Conservation (phyloP, 2,888 invertebrate species). For the Cerastoderma edule region DNA sequence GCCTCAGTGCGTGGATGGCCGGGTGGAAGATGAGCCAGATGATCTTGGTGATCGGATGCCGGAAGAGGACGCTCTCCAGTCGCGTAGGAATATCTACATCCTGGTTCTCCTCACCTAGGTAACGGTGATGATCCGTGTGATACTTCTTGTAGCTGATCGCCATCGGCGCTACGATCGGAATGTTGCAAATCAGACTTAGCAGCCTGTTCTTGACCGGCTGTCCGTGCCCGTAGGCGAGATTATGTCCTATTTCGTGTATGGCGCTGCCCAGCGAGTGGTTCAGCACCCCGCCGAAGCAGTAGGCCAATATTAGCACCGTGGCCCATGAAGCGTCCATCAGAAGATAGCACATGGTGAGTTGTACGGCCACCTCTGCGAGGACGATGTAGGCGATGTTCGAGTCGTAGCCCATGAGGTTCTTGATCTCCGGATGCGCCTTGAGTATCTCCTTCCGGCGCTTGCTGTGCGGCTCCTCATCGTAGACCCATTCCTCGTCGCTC, state of each 20-base stretch:
- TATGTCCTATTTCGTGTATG: constrained; percentile 83
- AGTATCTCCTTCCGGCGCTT: constrained; percentile 95
- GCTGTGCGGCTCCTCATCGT: constrained; percentile 98
- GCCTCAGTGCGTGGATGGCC: constrained; percentile 80
- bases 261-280: constrained; percentile 83
- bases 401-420: constrained; percentile 83
- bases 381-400: constrained; percentile 78
- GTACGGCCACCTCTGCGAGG: constrained; percentile 71
- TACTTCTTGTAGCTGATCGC: constrained; percentile 83
- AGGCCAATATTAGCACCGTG: constrained; percentile 74
- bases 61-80: constrained; percentile 81
- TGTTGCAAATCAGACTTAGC: constrained; percentile 81
- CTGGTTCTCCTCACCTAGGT: constrained; percentile 81
- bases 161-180: constrained; percentile 82
- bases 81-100: constrained; percentile 83
- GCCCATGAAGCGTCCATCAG: constrained; percentile 77
- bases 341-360: constrained; percentile 74
- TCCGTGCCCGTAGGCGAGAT: constrained; percentile 82
- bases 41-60: constrained; percentile 80
- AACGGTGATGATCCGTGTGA: constrained; percentile 83
- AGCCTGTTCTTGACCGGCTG: constrained; percentile 77
- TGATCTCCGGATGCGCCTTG: constrained; percentile 83
- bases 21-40: constrained; percentile 82
- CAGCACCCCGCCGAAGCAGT: constrained; percentile 79
- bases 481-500: constrained; percentile 90